These are phyloP conservation scores for Ectropis grisescens DNA, from an alignment of 1,140 invertebrate genomes.

Conservation along the genomic window DNA sequence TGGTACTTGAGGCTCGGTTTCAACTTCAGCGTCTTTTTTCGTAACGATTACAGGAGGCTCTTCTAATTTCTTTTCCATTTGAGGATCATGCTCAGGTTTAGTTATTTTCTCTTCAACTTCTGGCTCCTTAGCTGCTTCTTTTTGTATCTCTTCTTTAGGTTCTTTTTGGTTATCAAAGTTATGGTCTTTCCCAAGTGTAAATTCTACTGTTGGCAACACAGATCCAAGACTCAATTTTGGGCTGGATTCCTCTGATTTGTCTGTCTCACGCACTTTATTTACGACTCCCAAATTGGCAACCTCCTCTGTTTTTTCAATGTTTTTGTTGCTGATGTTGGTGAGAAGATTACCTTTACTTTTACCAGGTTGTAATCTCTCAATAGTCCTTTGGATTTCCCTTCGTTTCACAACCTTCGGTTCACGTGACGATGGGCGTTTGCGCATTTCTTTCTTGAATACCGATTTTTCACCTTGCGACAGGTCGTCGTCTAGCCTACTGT, in stretches of 20 bases:
- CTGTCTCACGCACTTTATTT: conserved; percentile 69
- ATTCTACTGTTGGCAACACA: conserved; percentile 77
- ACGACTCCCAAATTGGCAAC: conserved; percentile 42
- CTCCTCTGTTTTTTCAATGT: conserved; percentile 62
- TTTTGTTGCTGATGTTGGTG: conserved; percentile 66
- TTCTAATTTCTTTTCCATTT: conserved; percentile 25
- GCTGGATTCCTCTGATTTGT: conserved; percentile 73
- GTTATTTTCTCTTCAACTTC: conserved; percentile 18
- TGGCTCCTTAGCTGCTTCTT: conserved; percentile 18
- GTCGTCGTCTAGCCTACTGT: conserved; percentile 55
- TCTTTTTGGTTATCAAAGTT: conserved; percentile 70
- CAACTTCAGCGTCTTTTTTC: conserved; percentile 59
- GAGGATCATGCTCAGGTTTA: conserved; percentile 15
- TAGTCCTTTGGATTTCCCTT: conserved; percentile 84
- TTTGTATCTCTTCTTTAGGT: conserved; percentile 27
- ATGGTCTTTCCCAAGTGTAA: conserved; percentile 72
- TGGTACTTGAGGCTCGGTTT: conserved; percentile 40
- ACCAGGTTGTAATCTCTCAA: conserved; percentile 85
- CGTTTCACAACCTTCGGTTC: conserved; percentile 69
- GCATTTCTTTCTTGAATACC: conserved; percentile 37
- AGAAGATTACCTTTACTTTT: conserved; percentile 89
- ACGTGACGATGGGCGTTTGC: conserved; percentile 53
- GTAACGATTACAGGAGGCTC: conserved; percentile 21
- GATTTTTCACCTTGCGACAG: conserved; percentile 43
- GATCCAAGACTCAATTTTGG: conserved; percentile 86